Base-by-base conservation (phyloP, 2,888 invertebrate species). In the Drosophila atroscutellata region DNA sequence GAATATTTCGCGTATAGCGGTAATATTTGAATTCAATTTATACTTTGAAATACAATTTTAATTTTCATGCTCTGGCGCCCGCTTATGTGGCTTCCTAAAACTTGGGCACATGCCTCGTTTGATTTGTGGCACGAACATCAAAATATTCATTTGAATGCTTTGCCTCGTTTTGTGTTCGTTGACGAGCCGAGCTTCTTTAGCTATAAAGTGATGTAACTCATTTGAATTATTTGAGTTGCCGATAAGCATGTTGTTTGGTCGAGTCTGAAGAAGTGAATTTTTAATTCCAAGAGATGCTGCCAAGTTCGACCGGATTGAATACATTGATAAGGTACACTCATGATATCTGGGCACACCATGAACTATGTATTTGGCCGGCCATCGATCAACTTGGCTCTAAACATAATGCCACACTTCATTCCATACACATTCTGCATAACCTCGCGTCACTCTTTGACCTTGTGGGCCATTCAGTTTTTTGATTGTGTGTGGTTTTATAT, bases 401-500 rank as follows among this genome's bases (percentile, higher is more conserved):
- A 37, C 32, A 49, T 37, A 65, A 69, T 59, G 24, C 47, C 39
- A 26, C 58, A 24, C 24, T 45, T 45, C 45, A 45, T 24, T 47
- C 47, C 59, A 47, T 24, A 24, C 1, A 24, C 8, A 45, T 42
- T 55, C 45, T 51, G 42, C n/a, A 30, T 65, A 64, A 64, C 78
- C 72, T 69, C 81, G 78, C 56, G 54, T 69, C 68, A 67, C 64
- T 74, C 78, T 83, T 61, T 87, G 88, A 84, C 88, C 86, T 84
- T 84, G 83, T 36, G 28, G 37, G 49, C 66, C 51, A 15, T 34
- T 65, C 51, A 63, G 68, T 36, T 66, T 47, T 51, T 42, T 50
- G 13, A 37, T 26, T 49, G 32, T 50, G 8, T 26, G 2, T 26
- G 24, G 24, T 30, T 30, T 51, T 11, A 30, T 30, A 0, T 26